Percentiles rank a stretch among this genome's conserved stretches.
phyloP scores from a whole-genome alignment of 2,888 invertebrate species.

The Dyspetes luteomarginatus region DNA sequence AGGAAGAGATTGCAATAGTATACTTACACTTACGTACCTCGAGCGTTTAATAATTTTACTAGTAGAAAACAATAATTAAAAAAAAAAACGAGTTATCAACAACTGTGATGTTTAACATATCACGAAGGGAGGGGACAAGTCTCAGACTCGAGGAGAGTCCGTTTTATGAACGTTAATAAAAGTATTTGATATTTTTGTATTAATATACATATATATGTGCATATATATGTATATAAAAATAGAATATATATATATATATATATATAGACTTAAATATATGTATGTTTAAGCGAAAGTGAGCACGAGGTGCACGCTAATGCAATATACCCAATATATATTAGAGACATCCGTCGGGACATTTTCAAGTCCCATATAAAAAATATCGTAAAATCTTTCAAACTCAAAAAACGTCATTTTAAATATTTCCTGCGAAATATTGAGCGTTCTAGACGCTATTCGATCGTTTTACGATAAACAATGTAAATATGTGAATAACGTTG shows the following conservation, averaged over 20 bases:
- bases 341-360: slow-evolving; percentile 13
- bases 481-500: slow-evolving; percentile 53
- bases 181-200: slow-evolving; percentile 64
- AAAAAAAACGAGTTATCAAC: slow-evolving; percentile 38
- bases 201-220: slow-evolving; percentile 32
- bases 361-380: slow-evolving; percentile 34
- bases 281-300: slow-evolving; percentile 51
- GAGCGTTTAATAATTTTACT: slow-evolving; percentile 10
- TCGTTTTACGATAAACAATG: slow-evolving; percentile 39
- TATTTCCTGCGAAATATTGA: slow-evolving; percentile 6
- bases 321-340: slow-evolving; percentile 50
- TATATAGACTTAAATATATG: slow-evolving; percentile 15
- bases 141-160: slow-evolving; percentile 20
- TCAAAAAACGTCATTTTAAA: slow-evolving; percentile 1
- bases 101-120: slow-evolving; percentile 67
- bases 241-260: slow-evolving; percentile 36
- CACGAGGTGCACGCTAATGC: slow-evolving; percentile 66
- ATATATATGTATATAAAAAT: slow-evolving; percentile 10
- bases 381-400: slow-evolving; percentile 17
- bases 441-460: slow-evolving; percentile 7
- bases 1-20: slow-evolving; percentile 54
- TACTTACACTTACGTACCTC: slow-evolving; percentile 57
- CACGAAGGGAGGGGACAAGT: slow-evolving; percentile 46
- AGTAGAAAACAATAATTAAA: background rate
- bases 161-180: slow-evolving; percentile 36